phyloP scores from a whole-genome alignment of 2,113 vertebrate species.

The Sturnus vulgaris region DNA sequence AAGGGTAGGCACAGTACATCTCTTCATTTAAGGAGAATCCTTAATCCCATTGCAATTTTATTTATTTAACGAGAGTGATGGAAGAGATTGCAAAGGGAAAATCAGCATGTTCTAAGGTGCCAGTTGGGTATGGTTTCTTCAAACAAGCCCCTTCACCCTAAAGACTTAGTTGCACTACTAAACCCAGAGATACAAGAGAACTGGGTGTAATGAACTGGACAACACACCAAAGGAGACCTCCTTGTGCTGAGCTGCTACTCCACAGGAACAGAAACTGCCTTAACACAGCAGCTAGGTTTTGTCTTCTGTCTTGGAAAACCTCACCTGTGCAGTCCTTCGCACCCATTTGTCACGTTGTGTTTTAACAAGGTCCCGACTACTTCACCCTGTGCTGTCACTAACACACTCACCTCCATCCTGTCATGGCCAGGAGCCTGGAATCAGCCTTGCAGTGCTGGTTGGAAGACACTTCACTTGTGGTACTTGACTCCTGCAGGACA shows the following conservation, averaged over 20 bases:
- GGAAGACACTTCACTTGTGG: neutral
- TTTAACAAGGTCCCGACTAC: neutral
- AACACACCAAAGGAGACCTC: constrained; percentile 61
- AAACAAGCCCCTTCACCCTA: constrained; percentile 10
- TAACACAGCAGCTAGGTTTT: constrained; percentile 54
- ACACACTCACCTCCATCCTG: neutral
- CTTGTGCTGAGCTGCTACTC: constrained; percentile 60
- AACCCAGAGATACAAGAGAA: constrained; percentile 42
- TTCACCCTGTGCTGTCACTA: neutral
- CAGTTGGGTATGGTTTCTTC: neutral
- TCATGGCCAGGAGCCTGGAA: neutral
- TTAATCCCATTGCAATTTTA: neutral
- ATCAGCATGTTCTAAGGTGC: neutral
- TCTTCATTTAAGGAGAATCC: constrained; percentile 2
- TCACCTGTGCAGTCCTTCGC: neutral
- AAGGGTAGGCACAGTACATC: neutral
- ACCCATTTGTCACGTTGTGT: neutral
- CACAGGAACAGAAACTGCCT: constrained; percentile 57
- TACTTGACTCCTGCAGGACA: neutral
- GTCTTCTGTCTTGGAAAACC: neutral
- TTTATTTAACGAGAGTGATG: neutral
- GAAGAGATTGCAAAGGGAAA: constrained; percentile 4
- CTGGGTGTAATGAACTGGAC: constrained; percentile 41
- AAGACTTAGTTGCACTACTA: constrained; percentile 58
- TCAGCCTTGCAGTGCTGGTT: neutral